Percentiles rank a stretch among this genome's conserved stretches.
Conservation (phyloP, 2,888 invertebrate species). For the Litoditis marina region DNA sequence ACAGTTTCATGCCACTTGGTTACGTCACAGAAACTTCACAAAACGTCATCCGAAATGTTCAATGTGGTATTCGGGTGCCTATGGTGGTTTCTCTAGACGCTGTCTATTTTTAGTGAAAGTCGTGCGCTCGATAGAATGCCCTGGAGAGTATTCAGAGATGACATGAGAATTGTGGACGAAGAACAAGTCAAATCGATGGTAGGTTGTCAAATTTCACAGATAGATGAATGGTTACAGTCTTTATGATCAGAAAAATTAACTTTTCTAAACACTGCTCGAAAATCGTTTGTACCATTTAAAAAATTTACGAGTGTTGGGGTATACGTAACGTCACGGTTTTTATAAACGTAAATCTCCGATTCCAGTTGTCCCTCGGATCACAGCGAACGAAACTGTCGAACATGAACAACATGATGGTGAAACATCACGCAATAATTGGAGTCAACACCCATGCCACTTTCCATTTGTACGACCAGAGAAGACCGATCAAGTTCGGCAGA, state of each 20-base stretch:
- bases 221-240: no score
- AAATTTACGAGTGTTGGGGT: no score
- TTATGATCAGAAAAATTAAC: no score
- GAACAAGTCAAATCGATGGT: slow-evolving; percentile 45
- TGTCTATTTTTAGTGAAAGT: slow-evolving; percentile 25
- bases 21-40: background rate
- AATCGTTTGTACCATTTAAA: no score
- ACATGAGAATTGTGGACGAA: slow-evolving; percentile 38
- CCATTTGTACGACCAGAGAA: slow-evolving; percentile 32
- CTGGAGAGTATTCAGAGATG: slow-evolving; percentile 39
- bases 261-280: no score
- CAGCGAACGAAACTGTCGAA: slow-evolving; percentile 36
- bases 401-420: slow-evolving; percentile 28
- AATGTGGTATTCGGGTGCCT: no score
- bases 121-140: slow-evolving; percentile 39
- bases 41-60: no score
- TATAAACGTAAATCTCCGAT: background rate
- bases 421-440: slow-evolving; percentile 56
- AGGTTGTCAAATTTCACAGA: background rate
- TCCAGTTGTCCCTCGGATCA: slow-evolving; percentile 35
- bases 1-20: background rate
- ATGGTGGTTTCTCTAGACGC: background rate
- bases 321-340: no score
- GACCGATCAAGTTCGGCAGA: slow-evolving; percentile 32
- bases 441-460: slow-evolving; percentile 43